These are phyloP conservation scores for Lysandra bellargus DNA, from an alignment of 2,888 invertebrate species.

Conservation along the genomic window DNA sequence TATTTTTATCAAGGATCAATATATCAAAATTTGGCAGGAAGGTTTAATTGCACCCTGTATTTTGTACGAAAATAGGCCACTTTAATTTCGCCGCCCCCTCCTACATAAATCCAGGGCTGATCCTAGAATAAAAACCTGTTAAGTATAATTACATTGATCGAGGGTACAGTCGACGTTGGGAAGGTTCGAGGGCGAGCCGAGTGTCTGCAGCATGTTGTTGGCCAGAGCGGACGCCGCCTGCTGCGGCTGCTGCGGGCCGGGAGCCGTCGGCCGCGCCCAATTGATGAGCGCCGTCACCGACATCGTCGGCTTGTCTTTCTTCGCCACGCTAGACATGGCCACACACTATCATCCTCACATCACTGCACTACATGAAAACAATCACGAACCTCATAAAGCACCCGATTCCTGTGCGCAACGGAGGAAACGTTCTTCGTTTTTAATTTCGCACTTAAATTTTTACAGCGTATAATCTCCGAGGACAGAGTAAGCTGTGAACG, in stretches of 20 bases:
- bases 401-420: conserved; percentile 30
- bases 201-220: conserved; percentile 56
- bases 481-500: conserved; percentile 62
- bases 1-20: too few relatives aligned
- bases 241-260: conserved; percentile 60
- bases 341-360: conserved; percentile 75
- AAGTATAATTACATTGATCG: conserved; percentile 67
- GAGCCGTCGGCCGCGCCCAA: conserved; percentile 81
- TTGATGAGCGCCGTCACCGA: conserved; percentile 91
- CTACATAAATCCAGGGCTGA: too few relatives aligned
- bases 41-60: too few relatives aligned
- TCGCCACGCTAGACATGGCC: conserved; percentile 84
- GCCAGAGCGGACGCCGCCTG: conserved; percentile 60
- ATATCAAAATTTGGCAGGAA: too few relatives aligned
- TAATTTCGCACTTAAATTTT: conserved; percentile 37
- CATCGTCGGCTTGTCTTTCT: conserved; percentile 93
- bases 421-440: conserved; percentile 41
- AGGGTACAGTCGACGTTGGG: conserved; percentile 69
- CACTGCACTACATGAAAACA: conserved; percentile 56
- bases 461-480: conserved; percentile 43
- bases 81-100: too few relatives aligned
- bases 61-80: too few relatives aligned
- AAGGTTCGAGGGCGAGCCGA: conserved; percentile 57
- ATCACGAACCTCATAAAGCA: conserved; percentile 49
- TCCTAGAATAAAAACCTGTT: too few relatives aligned